Conservation (phyloP, 2,888 invertebrate genomes). For the Nebria salina region DNA sequence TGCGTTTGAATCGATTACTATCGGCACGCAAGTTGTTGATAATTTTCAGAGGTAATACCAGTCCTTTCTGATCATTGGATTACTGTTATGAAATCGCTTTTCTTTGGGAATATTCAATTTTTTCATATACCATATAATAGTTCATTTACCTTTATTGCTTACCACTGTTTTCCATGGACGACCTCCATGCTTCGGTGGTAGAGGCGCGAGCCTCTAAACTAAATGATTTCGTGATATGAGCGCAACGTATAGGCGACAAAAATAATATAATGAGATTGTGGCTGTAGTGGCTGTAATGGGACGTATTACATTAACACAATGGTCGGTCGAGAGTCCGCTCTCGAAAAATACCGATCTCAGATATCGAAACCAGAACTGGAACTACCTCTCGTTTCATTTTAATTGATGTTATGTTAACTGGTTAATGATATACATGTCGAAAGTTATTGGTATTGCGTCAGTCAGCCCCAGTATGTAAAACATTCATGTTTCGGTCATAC, state of each 20-base stretch:
- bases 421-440: slow-evolving; percentile 1
- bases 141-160: neutral
- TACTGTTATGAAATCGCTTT: neutral
- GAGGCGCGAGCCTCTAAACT: neutral
- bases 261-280: slow-evolving; percentile 43
- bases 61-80: neutral
- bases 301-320: slow-evolving; percentile 47
- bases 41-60: neutral
- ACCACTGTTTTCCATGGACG: neutral
- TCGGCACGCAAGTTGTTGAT: neutral
- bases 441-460: slow-evolving; percentile 1
- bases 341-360: slow-evolving; percentile 43
- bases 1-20: neutral
- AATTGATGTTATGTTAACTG: slow-evolving; percentile 1
- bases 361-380: slow-evolving; percentile 15
- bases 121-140: neutral
- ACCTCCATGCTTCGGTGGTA: neutral
- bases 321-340: slow-evolving; percentile 9
- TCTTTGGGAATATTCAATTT: neutral
- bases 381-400: neutral
- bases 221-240: slow-evolving; percentile 6
- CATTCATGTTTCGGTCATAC: neutral
- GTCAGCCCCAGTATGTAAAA: neutral
- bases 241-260: slow-evolving; percentile 35
- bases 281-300: slow-evolving; percentile 26